phyloP scores from a whole-genome alignment of 2,888 invertebrate species.

The Rotaria magnacalcarata region DNA sequence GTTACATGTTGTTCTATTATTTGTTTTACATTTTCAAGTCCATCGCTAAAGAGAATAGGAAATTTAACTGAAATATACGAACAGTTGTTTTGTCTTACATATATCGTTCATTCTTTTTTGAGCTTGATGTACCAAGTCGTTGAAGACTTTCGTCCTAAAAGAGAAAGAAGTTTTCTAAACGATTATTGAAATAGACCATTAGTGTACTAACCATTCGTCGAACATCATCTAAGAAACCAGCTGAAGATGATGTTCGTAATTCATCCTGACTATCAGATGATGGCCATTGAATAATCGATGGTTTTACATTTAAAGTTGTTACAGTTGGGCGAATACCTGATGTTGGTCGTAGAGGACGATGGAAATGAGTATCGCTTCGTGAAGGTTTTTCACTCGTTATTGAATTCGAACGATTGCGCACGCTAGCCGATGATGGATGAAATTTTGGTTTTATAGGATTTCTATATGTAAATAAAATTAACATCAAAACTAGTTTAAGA shows the following conservation, averaged over 20 bases:
- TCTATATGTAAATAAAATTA: neutral
- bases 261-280: neutral
- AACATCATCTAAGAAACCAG: neutral
- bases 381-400: neutral
- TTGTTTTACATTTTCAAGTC: conserved; percentile 9
- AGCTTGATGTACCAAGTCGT: neutral
- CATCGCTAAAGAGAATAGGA: neutral
- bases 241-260: neutral
- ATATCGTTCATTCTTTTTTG: neutral
- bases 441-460: neutral
- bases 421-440: neutral
- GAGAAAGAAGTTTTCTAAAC: neutral
- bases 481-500: too few relatives aligned
- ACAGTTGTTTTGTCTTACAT: neutral
- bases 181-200: neutral
- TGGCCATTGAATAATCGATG: neutral
- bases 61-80: neutral
- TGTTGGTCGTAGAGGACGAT: neutral
- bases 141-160: neutral
- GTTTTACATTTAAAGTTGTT: neutral
- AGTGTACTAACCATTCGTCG: neutral
- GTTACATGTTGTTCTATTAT: neutral
- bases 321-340: neutral
- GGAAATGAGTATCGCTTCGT: too few relatives aligned
- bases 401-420: neutral